phyloP scores from a whole-genome alignment of 2,113 vertebrate species.

The Corythornis madagascariensis region DNA sequence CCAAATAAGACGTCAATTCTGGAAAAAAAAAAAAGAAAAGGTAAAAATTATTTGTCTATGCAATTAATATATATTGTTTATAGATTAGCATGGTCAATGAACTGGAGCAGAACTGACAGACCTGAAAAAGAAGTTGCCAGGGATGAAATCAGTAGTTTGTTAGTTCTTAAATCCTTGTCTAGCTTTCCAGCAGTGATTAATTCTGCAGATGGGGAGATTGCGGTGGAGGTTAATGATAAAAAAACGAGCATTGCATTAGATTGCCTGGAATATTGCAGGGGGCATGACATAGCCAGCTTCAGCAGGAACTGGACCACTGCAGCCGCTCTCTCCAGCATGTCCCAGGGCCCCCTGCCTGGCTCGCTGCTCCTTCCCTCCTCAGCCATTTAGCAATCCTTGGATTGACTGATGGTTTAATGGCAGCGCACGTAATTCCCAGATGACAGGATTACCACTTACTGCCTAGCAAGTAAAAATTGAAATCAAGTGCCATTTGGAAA shows the following conservation, averaged over 20 bases:
- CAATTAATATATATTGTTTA: neutral
- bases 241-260: neutral
- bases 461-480: neutral
- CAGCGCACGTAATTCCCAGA: neutral
- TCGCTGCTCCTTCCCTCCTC: neutral
- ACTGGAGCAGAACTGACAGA: neutral
- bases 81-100: neutral
- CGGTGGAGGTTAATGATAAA: neutral
- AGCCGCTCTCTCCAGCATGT: fast-evolving
- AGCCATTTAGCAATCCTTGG: neutral
- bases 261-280: neutral
- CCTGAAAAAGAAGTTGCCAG: neutral
- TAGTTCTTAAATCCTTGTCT: neutral
- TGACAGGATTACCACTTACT: neutral
- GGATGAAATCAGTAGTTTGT: neutral
- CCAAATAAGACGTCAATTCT: neutral
- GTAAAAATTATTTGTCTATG: neutral
- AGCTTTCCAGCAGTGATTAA: slow-evolving; percentile 35
- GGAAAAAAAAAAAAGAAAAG: neutral
- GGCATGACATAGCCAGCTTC: neutral
- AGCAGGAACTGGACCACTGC: neutral
- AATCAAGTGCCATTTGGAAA: neutral
- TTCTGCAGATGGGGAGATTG: neutral
- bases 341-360: neutral
- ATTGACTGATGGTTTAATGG: neutral